Conservation (phyloP, 2,888 invertebrate species). For the Mythimna pallens region DNA sequence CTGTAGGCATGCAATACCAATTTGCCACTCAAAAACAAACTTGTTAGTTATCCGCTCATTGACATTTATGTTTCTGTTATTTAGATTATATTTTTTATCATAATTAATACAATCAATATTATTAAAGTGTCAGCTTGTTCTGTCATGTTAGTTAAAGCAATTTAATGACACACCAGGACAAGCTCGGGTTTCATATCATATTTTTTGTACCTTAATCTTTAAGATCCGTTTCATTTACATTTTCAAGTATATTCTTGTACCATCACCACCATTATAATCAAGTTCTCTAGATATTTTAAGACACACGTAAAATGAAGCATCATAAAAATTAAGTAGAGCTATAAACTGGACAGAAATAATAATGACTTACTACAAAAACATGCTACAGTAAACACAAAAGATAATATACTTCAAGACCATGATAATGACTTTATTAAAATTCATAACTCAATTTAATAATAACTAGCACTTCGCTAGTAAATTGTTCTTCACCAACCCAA, state of each 20-base stretch:
- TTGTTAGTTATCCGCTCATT: constrained; percentile 13
- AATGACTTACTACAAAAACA: constrained; percentile 43
- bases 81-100: constrained; percentile 17
- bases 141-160: constrained; percentile 39
- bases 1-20: too few relatives aligned
- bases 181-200: constrained; percentile 39
- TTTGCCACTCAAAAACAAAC: constrained; percentile 3
- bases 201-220: constrained; percentile 42
- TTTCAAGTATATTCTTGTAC: constrained; percentile 42
- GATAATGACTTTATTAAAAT: constrained; percentile 58
- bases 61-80: constrained; percentile 17
- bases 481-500: constrained; percentile 58
- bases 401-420: constrained; percentile 24
- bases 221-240: constrained; percentile 40
- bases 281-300: constrained; percentile 49
- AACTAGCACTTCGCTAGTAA: constrained; percentile 31
- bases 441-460: constrained; percentile 53
- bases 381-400: constrained; percentile 48
- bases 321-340: constrained; percentile 54
- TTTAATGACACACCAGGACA: constrained; percentile 43
- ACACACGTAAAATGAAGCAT: constrained; percentile 39
- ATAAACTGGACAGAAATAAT: constrained; percentile 47
- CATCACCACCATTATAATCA: constrained; percentile 37
- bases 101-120: constrained; percentile 50
- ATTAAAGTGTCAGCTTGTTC: constrained; percentile 14